Evolutionary conservation across 2,113 vertebrate species (phyloP), one percentile per base, ranked within the genome.

Genomic region (Misgurnus mizolepis): DNA sequence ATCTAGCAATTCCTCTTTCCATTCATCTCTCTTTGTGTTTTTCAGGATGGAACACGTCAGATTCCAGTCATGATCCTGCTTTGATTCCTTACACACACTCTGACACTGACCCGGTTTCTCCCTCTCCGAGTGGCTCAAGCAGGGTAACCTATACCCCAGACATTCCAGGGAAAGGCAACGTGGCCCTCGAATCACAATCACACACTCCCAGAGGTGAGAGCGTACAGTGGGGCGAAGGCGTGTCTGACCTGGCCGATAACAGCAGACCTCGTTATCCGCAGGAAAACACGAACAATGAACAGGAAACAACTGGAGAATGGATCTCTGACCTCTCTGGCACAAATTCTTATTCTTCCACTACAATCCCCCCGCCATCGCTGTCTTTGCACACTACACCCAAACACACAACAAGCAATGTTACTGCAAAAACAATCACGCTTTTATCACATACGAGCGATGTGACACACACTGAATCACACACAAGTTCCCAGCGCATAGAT

Each of bases 221-320:
- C 56, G 73, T 74, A 78, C 67, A 22, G 78, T 76, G 58, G 66
- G 85, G 88, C 55, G 84, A 75, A 84, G 47, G 78, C 34, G 76
- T 49, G 76, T 49, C 89, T 89, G 90, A 82, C 58, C 83, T 45
- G 56, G 64, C 74, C 69, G 91, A 91, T 91, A 91, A 88, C 86
- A 88, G 83, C 88, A 85, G 88, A 80, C 85, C 84, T 75, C 77
- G 62, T 67, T 82, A 92, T 93, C 90, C 91, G 89, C 91, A 92
- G 93, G 93, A 93, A 94, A 82, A 9, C 17, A 40, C 39, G n/a
- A 87, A 94, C 93, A 94, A 94, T 94, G 83, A 86, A 86, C 81
- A 88, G 93, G 93, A 94, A 85, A 84, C 87, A 86, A 87, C 93
- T 94, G 93, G 87, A 67, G 77, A 67, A 7, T 18, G 68, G 65